A percentile compares a stretch with the other conserved stretches of the same genome.
phyloP scores from a whole-genome alignment of 1,140 invertebrate genomes.

The Odontomachus brunneus region DNA sequence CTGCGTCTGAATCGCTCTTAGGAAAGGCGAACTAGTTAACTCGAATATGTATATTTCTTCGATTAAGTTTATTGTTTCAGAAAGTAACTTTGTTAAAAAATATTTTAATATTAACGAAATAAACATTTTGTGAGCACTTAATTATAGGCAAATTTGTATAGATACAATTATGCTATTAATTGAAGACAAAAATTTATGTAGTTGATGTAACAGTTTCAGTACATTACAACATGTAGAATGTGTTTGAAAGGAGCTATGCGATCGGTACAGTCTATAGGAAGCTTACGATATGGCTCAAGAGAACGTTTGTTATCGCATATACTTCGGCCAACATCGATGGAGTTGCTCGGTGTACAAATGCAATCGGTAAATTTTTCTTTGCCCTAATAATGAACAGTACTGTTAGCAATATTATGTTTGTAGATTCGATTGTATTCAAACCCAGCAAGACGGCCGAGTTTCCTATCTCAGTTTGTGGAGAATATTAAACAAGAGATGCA shows the following conservation, averaged over 20 bases:
- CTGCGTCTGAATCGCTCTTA: neutral
- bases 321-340: slow-evolving; percentile 25
- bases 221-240: slow-evolving; percentile 71
- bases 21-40: neutral
- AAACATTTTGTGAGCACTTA: neutral
- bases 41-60: neutral
- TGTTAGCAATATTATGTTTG: neutral
- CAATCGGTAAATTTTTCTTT: slow-evolving; percentile 64
- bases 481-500: slow-evolving; percentile 97
- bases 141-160: neutral
- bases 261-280: slow-evolving; percentile 60
- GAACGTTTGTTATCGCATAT: slow-evolving; percentile 53
- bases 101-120: neutral
- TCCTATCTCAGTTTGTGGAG: slow-evolving; percentile 95
- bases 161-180: neutral
- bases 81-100: neutral
- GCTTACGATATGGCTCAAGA: slow-evolving; percentile 61
- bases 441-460: slow-evolving; percentile 86
- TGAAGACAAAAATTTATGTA: neutral
- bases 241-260: slow-evolving; percentile 64
- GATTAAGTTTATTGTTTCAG: neutral
- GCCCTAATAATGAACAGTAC: neutral
- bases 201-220: slow-evolving; percentile 74
- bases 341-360: slow-evolving; percentile 24
- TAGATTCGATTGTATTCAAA: slow-evolving; percentile 84